Conservation (phyloP, 2,888 invertebrate species). For the Synergus laeviventris region DNA sequence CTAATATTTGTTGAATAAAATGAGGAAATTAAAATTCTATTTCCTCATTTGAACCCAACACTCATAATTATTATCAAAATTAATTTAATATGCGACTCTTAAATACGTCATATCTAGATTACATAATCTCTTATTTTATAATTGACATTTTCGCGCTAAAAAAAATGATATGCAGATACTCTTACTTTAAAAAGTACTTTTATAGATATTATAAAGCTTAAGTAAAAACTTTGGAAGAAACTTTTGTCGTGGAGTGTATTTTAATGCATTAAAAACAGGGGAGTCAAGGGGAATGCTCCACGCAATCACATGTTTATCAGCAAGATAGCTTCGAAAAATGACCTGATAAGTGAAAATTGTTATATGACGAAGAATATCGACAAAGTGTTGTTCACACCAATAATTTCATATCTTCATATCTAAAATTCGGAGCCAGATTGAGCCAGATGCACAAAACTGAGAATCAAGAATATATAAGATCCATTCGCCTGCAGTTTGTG, state of each 20-base stretch:
- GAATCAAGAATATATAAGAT: not conserved
- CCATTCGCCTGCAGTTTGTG: not conserved
- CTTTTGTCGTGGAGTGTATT: constrained; percentile 7
- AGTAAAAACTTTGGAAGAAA: not conserved
- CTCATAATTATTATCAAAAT: constrained; percentile 16
- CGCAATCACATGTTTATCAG: not conserved
- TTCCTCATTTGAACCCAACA: no score
- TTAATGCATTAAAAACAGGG: not conserved
- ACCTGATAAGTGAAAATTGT: not conserved
- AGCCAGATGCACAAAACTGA: not conserved
- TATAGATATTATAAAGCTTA: not conserved
- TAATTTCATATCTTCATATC: not conserved
- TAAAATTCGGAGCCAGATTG: not conserved
- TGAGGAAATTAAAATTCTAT: no score
- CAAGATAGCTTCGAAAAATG: not conserved
- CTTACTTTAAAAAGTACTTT: no score
- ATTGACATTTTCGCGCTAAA: no score
- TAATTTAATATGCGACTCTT: constrained; percentile 29
- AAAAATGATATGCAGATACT: no score
- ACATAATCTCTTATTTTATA: not conserved
- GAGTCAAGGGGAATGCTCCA: no score
- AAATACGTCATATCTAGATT: not conserved
- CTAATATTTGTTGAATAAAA: no score
- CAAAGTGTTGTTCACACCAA: not conserved
- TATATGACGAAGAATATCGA: not conserved